Base-by-base conservation (phyloP, 2,888 invertebrate genomes). In the Neocrepidodera transversa region DNA sequence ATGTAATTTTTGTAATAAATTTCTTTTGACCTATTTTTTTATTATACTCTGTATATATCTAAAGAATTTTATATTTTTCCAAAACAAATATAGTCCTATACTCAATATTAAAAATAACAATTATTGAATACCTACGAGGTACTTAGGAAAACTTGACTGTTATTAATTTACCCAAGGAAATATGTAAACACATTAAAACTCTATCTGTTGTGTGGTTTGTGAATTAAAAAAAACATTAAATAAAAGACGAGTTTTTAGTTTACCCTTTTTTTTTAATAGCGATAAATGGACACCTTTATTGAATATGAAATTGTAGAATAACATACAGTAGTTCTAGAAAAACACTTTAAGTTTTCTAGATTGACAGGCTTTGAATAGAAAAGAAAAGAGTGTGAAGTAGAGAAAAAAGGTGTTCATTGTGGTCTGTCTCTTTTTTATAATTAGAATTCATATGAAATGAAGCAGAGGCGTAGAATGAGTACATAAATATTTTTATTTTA, bases 221-320 rank as follows among this genome's bases (percentile, higher is more conserved):
- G 42, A 42, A 45, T 45, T 45, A 28, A 10, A 45, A 45, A 26
- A 45, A n/a, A n/a, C n/a, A n/a, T n/a, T n/a, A 45, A 10, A 40
- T 10, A 38, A 1, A 10, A 38, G 7, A 38, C 38, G 13, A 38
- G 17, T 10, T 2, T 1, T 7, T 2, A 11, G 16, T 38, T 38
- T 16, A 16, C 17, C 10, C 14, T 38, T 45, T 28, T 28, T 3
- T 8, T n/a, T n/a, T n/a, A n/a, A 26, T 26, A 26, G 11, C 23
- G 26, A 26, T n/a, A 26, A 2, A 10, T 23, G 7, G 26, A 26
- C 45, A 45, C 26, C 28, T 45, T 4, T 2, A 13, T 5, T 45
- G 45, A 45, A 45, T 45, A 45, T 8, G 23, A 14, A 45, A 45
- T 45, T 7, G 13, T 45, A 45, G 10, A 45, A 45, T 45, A 45